Base-by-base conservation (phyloP, 1,140 invertebrate genomes). In the Cotesia typhae region DNA sequence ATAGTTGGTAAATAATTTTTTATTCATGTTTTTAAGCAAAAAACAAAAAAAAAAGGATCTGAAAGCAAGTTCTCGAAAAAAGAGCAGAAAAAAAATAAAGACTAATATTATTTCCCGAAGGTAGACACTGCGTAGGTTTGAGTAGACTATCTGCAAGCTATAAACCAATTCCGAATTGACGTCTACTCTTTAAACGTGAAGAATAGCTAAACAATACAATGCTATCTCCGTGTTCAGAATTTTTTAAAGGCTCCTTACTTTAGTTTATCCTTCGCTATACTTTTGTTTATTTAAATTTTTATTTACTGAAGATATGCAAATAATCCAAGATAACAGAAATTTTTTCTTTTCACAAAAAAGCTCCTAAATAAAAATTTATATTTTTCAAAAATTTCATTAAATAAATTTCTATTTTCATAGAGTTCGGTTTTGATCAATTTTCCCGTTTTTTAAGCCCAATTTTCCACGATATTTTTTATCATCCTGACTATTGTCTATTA, bases 201-300 rank as follows among this genome's bases (percentile, higher is more conserved):
- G 7, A 37, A n/a, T 37, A 37, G 14, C 10, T 4, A 6, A 63
- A 63, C 35, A 63, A 63, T 63, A 63, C 60, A 63, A 63, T 63
- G 35, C 35, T 63, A 63, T 63, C 60, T 63, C 10, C 20, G 5
- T 10, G 20, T 10, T 38, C 28, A 28, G 28, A 28, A 7, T 36
- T 4, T 38, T 12, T 63, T n/a, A n/a, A n/a, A 4, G 3, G 4
- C 37, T 37, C 3, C 28, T 3, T 37, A 38, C 14, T 37, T 63
- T 63, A 4, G 2, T 63, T 63, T 63, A 9, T 20, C 12, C 12
- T 28, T 6, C 28, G 5, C 10, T 10, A 10, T 63, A 5, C 4
- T 10, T 37, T 37, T 37, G 41, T 14, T 63, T 38, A 12, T 63
- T 38, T 0, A 63, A 4, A 7, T 28, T 20, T 28, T 59, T 28